Evolutionary conservation across 2,113 vertebrate species (phyloP), one percentile per base, ranked within the genome.

Genomic region (Pachycephala philippinensis): DNA sequence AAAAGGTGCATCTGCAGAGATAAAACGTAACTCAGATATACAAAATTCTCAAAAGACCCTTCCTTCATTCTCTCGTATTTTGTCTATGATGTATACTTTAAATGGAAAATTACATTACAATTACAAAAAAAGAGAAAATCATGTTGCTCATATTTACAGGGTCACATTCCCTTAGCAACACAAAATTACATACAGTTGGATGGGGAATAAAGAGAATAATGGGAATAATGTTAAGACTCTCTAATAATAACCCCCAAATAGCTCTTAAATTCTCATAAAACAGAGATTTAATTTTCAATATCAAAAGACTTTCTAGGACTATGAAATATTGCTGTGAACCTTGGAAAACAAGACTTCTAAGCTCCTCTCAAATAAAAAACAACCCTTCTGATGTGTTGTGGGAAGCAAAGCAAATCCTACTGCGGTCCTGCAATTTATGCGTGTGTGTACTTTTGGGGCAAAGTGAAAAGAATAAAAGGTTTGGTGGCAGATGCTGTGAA

Each of bases 261-360:
- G 44, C 54, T 57, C 54, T 35, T 81, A 86, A 90, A 87, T 74
- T 84, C 52, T 95, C 47, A 87, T 68, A 95, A 95, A 89, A 17
- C 39, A 84, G 31, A 80, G 84, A 64, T 82, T 95, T 77, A 81
- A 90, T 77, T 93, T 95, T 93, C 91, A 94, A 75, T 89, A 94
- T 76, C 35, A 70, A 68, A 91, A 79, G 28, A 76, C 40, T 53
- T 91, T 50, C 37, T 76, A 50, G 28, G 17, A 56, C 81, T 53
- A 44, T 24, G 65, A 90, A 75, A 75, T 77, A 78, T 42, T 68
- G 21, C 70, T 44, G 17, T 53, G 37, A 94, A 82, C 11, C 26
- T 33, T 8, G 2, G 45, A 87, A 87, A 91, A 91, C 45, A 71
- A 83, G 57, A 68, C 28, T 84, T 79, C 7, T 56, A 75, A 94